Evolutionary conservation across 1,140 invertebrate species (phyloP).

Genomic region (Calosoma granatense): DNA sequence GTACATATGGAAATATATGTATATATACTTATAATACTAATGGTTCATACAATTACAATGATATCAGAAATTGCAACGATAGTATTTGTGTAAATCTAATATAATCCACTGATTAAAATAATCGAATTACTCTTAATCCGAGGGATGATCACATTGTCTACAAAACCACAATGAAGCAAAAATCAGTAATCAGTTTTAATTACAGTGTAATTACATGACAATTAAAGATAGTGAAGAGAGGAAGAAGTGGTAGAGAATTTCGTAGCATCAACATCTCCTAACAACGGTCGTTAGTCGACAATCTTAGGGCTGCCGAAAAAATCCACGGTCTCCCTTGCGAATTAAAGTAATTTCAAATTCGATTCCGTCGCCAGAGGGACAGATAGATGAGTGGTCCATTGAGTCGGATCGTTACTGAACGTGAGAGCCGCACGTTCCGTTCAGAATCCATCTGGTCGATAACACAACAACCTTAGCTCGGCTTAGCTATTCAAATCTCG

Average conservation of each 20-base stretch:
- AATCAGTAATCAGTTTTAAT: background rate
- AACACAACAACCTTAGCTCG: constrained; percentile 30
- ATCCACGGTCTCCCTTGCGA: constrained; percentile 31
- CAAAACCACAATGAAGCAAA: too few relatives aligned
- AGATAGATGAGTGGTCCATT: constrained; percentile 34
- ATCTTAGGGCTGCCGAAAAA: constrained; percentile 27
- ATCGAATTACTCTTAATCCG: too few relatives aligned
- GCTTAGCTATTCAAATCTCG: constrained; percentile 36
- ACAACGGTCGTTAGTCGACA: constrained; percentile 30
- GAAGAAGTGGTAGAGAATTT: background rate
- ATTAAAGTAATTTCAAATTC: constrained; percentile 37
- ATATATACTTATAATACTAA: too few relatives aligned
- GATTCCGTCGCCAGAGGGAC: constrained; percentile 34
- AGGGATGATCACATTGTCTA: too few relatives aligned
- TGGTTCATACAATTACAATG: too few relatives aligned
- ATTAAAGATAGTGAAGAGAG: background rate
- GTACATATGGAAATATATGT: too few relatives aligned
- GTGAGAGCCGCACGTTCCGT: constrained; percentile 23
- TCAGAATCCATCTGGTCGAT: constrained; percentile 28
- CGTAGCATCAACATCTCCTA: constrained; percentile 17
- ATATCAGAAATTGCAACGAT: too few relatives aligned
- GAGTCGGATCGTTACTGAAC: constrained; percentile 27
- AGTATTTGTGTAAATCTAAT: too few relatives aligned
- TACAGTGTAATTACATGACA: background rate
- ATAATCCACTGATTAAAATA: too few relatives aligned